Evolutionary conservation across 2,797 vertebrate genomes (phyloP), one percentile per base, ranked within the genome.

Genomic region (Sebastes melanostomus): DNA sequence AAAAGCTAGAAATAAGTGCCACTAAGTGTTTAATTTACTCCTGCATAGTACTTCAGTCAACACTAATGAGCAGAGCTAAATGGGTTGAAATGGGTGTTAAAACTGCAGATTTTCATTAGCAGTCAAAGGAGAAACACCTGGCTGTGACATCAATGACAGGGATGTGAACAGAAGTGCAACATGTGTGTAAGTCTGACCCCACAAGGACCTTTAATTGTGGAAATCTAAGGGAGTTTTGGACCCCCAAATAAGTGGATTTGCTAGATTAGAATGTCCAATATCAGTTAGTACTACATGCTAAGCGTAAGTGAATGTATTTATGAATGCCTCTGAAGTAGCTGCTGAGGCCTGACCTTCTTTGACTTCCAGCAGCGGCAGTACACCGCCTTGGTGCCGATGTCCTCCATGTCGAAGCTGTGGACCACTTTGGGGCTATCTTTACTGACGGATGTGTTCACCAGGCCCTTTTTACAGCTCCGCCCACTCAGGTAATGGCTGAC

Each of bases 351-450:
- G 59, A 95, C 95, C 94, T 96, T 96, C 82, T 95, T 95, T 38
- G 96, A 96, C 86, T 93, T 96, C 96, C 96, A 96, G 90, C 96
- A 96, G 88, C 96, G 95, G 79, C 96, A 96, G 93, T 94, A 96
- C 56, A 96, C 93, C 0, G 94, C 95, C 86, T 96, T 96, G 85
- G 90, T 90, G 77, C 89, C 92, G 3, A 96, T 94, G 88, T 96
- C 96, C 84, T 96, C 96, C 68, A 96, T 93, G 88, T 96, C 95
- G 2, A 95, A 95, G 93, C 93, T 95, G 93, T 96, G 95, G 67
- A 96, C 95, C 81, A 96, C 95, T 85, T 96, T 95, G 75, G 95
- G 86, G 63, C 93, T 95, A 87, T 96, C 95, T 92, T 96, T 96
- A 80, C 76, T 91, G 81, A 95, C 55, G 50, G 38, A 76, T 1